phyloP scores from a whole-genome alignment of 2,888 invertebrate species.

The Agrypnus murinus region DNA sequence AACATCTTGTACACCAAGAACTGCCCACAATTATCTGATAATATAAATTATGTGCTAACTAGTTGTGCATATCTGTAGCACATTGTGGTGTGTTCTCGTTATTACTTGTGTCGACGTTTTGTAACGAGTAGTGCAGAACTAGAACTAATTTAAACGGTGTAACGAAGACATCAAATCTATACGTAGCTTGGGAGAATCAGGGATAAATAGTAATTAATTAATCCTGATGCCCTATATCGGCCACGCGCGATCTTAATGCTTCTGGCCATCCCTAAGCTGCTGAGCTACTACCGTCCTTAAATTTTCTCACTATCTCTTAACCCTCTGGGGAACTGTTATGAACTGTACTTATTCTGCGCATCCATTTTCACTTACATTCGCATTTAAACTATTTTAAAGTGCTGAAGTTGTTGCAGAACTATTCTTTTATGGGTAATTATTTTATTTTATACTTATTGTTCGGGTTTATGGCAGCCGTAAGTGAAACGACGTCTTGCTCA shows the following conservation, averaged over 20 bases:
- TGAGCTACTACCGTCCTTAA: slow-evolving; percentile 49
- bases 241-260: slow-evolving; percentile 65
- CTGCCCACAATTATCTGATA: slow-evolving; percentile 30
- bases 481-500: neutral
- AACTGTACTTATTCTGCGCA: slow-evolving; percentile 43
- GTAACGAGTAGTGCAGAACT: neutral
- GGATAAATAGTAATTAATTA: slow-evolving; percentile 54
- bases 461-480: slow-evolving; percentile 13
- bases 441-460: slow-evolving; percentile 21
- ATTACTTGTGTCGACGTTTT: slow-evolving; percentile 17
- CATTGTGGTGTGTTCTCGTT: slow-evolving; percentile 40
- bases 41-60: slow-evolving; percentile 55
- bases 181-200: slow-evolving; percentile 34
- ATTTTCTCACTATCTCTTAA: slow-evolving; percentile 48
- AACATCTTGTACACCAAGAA: slow-evolving; percentile 31
- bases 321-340: slow-evolving; percentile 47
- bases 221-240: slow-evolving; percentile 56
- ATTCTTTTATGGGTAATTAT: slow-evolving; percentile 25
- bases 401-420: slow-evolving; percentile 11
- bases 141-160: slow-evolving; percentile 25
- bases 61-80: slow-evolving; percentile 50
- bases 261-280: slow-evolving; percentile 48
- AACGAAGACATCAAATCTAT: slow-evolving; percentile 35
- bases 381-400: slow-evolving; percentile 22
- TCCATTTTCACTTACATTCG: slow-evolving; percentile 44